Base-by-base conservation (phyloP, 64 coral and sea anemone genomes). In the Cladopsammia gracilis region DNA sequence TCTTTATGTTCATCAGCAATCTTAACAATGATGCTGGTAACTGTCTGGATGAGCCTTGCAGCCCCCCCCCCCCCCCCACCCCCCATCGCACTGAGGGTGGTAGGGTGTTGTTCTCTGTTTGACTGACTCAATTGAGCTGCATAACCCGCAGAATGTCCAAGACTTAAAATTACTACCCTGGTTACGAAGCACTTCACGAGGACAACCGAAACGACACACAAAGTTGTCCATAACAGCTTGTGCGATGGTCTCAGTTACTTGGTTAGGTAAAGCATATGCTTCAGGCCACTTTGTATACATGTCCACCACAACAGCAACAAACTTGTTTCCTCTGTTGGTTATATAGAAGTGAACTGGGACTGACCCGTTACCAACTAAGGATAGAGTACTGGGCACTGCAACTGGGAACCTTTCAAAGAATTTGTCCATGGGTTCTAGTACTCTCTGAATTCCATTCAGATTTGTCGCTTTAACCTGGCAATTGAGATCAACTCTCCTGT, bases 271-370 rank as follows among this genome's bases (percentile, higher is more conserved):
- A 13, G 94, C 73, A 20, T 87, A 92, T 44, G 68, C 83, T 73
- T 95, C 76, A 23, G 60, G 16, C 74, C 94, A 83, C 53, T 96
- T 96, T 12, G 83, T 86, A 12, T 88, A 88, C 82, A 75, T 87
- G 73, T 96, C 76, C 8, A 62, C 77, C 6, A 96, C 66, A n/a
- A 96, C 89, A 22, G 86, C 80, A 15, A 91, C 23, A n/a, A 71
- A 95, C 73, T 87, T 79, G 88, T 91, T 90, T 22, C 56, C 82
- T 64, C 25, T 49, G 9, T 87, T 64, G 6, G 89, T 70, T n/a
- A n/a, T n/a, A n/a, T n/a, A n/a, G n/a, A n/a, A n/a, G n/a, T n/a
- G n/a, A n/a, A n/a, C n/a, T n/a, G n/a, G n/a, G n/a, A n/a, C n/a
- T n/a, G n/a, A n/a, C n/a, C n/a, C n/a, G n/a, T n/a, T n/a, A n/a